These are phyloP conservation scores for Aythya baeri DNA, from an alignment of 2,113 vertebrate species.

Conservation along the genomic window DNA sequence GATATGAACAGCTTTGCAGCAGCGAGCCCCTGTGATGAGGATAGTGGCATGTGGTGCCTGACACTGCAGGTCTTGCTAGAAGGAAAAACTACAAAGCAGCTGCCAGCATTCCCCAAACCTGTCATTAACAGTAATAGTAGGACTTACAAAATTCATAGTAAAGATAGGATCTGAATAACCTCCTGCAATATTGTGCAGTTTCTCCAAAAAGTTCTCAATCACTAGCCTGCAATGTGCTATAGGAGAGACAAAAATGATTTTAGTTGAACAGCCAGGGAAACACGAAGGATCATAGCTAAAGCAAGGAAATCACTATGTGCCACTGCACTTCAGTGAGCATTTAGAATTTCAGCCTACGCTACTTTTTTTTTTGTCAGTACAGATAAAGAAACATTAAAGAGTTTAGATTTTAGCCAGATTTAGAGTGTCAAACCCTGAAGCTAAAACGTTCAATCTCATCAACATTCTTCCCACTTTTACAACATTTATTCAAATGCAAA, in stretches of 20 bases:
- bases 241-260: not conserved
- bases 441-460: slow-evolving; percentile 9
- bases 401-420: slow-evolving; percentile 36
- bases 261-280: not conserved
- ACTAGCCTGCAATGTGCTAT: not conserved
- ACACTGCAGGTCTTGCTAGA: not conserved
- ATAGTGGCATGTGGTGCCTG: not conserved
- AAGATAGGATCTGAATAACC: not conserved
- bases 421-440: slow-evolving; percentile 9
- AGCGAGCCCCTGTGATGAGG: not conserved
- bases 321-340: not conserved
- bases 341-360: not conserved
- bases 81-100: not conserved
- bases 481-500: slow-evolving; percentile 12
- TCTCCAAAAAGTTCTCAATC: not conserved
- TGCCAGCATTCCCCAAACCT: not conserved
- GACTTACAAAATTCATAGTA: not conserved
- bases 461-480: slow-evolving; percentile 3
- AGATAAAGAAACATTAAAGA: slow-evolving; percentile 25
- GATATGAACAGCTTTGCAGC: not conserved
- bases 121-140: not conserved
- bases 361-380: not conserved
- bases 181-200: not conserved
- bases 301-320: not conserved
- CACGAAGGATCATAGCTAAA: not conserved